Evolutionary conservation across 1,140 invertebrate species (phyloP), one percentile per base, ranked within the genome.

Genomic region (Psilanteris sp.): DNA sequence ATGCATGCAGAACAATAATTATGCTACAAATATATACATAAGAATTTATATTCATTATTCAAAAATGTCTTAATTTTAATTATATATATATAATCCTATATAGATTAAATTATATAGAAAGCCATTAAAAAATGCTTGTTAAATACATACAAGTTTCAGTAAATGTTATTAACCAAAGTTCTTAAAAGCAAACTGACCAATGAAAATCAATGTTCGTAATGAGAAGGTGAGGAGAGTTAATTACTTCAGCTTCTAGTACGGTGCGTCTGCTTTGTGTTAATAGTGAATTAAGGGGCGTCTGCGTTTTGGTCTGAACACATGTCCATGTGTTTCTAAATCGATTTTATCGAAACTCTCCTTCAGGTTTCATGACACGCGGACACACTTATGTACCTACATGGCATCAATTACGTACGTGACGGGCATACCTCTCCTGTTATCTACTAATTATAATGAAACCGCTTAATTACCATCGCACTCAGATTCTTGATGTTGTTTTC

Each of bases 341-440:
- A 70, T 70, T 70, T 50, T 55, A 44, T 50, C 66, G 37, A 31
- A 31, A 44, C 41, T 67, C 62, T 62, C 34, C 31, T 24, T 50
- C 52, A 15, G 43, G 37, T 70, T 70, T 50, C 66, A 44, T 54
- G 54, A 46, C 39, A 67, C 15, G 36, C 55, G 31, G 29, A 71
- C 57, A 54, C 27, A 39, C 39, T 16, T 32, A 29, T 62, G 48
- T 71, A 46, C 46, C 46, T 71, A 61, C 67, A 71, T 61, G 67
- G 67, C 46, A 54, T 61, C 55, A 71, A 71, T 71, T 71, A 61
- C 67, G 46, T 54, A 61, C 55, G 67, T 61, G 55, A 71, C 67
- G 54, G 18, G 46, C 55, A 71, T 71, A 61, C 55, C 48, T 46
- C 52, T 52, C 61, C 20, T 61, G 37, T 54, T 61, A 61, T 61